Evolutionary conservation across 64 coral and sea anemone species (phyloP).

Genomic region (Cladopsammia gracilis): DNA sequence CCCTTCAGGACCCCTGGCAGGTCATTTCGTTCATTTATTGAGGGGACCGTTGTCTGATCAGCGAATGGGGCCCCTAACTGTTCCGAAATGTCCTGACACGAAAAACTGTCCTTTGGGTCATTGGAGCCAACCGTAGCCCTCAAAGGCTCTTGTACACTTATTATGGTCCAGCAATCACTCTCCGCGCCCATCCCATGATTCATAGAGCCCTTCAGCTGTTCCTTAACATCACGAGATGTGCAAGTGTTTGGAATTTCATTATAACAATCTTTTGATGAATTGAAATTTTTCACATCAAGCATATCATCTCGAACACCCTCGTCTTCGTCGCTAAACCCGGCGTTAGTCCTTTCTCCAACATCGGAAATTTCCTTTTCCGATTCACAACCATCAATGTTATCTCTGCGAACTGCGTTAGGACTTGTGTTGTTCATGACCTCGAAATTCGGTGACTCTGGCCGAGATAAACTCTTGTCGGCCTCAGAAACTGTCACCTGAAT

Average conservation of each 20-base stretch:
- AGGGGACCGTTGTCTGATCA: background rate
- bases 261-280: background rate
- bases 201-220: background rate
- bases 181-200: background rate
- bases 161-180: background rate
- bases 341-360: background rate
- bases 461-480: background rate
- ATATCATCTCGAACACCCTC: background rate
- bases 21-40: background rate
- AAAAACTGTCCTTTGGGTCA: background rate
- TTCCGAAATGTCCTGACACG: background rate
- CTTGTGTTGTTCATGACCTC: background rate
- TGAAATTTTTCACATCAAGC: background rate
- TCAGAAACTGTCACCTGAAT: background rate
- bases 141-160: background rate
- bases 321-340: conserved; percentile 25
- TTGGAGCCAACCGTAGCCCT: background rate
- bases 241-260: background rate
- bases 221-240: background rate
- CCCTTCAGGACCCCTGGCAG: background rate
- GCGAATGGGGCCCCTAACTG: background rate
- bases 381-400: conserved; percentile 38
- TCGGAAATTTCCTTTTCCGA: conserved; percentile 15
- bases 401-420: background rate
- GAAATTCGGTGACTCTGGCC: background rate